Base-by-base conservation (phyloP, 2,888 invertebrate species). In the Cataglyphis livida region DNA sequence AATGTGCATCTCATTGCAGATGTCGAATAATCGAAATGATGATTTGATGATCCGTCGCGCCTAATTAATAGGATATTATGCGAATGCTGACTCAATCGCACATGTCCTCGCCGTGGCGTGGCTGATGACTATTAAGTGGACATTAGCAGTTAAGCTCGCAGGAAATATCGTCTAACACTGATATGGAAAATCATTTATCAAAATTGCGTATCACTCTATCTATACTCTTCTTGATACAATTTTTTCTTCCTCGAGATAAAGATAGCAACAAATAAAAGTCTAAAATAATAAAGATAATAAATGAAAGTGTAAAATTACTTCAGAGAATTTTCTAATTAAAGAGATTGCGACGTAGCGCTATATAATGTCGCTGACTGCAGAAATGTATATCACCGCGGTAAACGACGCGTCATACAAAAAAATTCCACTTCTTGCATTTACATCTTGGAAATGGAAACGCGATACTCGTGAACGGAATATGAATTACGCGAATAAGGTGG, bases 21-120 rank as follows among this genome's bases (percentile, higher is more conserved):
- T 41, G 15, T 41, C 38, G 38, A 66, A 32, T 66, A 54, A 54
- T 66, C 1, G 10, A 6, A 28, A 48, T 54, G 9, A 65, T 65
- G 25, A 65, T 38, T n/a, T 51, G 38, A 76, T 28, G 28, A 76
- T 54, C 35, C 21, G 21, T 70, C 28, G 25, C n/a, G 12, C 12
- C 64, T 75, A 64, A 54, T 75, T 75, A 75, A 64, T 51, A 35
- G 48, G 21, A 44, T 44, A 44, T 32, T 44, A 74, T 35, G 35
- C 61, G 28, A 61, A 44, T 74, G 61, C 21, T 44, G 41, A 38
- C 5, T 32, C 44, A 32, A 61, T 44, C n/a, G 61, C 59, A 21
- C 21, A n/a, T 59, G 44, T 74, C 21, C 73, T 74, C n/a, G 41
- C 1, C 25, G 4, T 18, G 18, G 18, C 44, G 15, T 44, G 62